Percentiles rank a stretch among this genome's conserved stretches.
Conservation (phyloP, 2,113 vertebrate species). For the Haplochromis vanheusdeni region DNA sequence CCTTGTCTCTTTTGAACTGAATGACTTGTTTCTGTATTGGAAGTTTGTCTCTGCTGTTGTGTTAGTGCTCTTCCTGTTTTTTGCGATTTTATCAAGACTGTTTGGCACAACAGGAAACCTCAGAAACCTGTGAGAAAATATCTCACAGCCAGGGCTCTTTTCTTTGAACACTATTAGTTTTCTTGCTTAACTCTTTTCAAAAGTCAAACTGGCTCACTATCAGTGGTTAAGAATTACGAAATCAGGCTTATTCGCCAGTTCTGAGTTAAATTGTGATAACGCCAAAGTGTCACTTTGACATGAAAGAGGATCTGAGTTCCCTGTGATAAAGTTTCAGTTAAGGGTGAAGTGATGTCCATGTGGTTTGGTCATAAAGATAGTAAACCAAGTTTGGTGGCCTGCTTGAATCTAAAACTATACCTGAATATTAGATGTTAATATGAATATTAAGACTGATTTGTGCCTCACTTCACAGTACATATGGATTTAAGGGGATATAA, state of each 20-base stretch:
- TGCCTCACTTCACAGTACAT: neutral
- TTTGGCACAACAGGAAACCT: constrained; percentile 1
- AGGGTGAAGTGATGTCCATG: neutral
- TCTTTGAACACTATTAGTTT: neutral
- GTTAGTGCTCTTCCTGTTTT: neutral
- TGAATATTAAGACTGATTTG: neutral
- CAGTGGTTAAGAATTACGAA: neutral
- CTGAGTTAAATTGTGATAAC: neutral
- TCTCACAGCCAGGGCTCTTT: neutral
- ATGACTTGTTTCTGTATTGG: neutral
- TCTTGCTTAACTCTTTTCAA: neutral
- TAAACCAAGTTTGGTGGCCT: neutral
- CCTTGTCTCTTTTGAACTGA: neutral
- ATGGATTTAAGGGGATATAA: neutral
- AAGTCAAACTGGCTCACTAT: neutral
- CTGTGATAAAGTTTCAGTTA: neutral
- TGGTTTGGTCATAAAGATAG: neutral
- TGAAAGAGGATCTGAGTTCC: neutral
- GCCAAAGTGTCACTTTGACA: neutral
- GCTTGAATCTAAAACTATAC: neutral
- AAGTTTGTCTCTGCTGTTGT: neutral
- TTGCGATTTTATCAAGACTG: neutral
- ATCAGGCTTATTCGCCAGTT: neutral
- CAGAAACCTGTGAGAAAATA: neutral
- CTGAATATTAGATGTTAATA: neutral